phyloP scores from a whole-genome alignment of 1,140 invertebrate species.

The Oreohelix idahoensis region DNA sequence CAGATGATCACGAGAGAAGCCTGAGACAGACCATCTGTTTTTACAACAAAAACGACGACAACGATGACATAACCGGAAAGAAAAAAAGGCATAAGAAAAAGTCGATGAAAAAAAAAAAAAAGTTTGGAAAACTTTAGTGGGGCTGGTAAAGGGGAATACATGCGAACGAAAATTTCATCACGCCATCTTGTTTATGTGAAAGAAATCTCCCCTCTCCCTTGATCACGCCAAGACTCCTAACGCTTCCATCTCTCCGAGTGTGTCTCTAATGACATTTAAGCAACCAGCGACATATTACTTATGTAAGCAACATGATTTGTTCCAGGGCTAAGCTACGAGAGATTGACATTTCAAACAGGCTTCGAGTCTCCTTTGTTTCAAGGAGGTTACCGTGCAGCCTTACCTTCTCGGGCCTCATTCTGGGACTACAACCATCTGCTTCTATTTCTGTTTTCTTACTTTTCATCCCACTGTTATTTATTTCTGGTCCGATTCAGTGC shows the following conservation, averaged over 20 bases:
- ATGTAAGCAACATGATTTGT: neutral
- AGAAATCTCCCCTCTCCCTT: too few species aligned
- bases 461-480: neutral
- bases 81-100: too few species aligned
- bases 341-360: neutral
- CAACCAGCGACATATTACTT: constrained; percentile 14
- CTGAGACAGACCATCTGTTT: too few species aligned
- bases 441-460: neutral
- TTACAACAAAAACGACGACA: too few species aligned
- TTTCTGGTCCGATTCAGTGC: neutral
- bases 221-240: neutral
- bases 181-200: too few species aligned
- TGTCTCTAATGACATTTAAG: constrained; percentile 5
- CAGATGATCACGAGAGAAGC: too few species aligned
- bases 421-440: neutral
- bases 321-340: neutral
- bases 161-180: too few species aligned
- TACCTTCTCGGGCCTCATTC: neutral
- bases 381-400: neutral
- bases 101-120: too few species aligned
- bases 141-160: too few species aligned
- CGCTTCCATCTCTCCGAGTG: neutral
- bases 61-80: too few species aligned
- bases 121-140: too few species aligned
- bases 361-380: neutral